Conservation (phyloP, 2,797 vertebrate genomes). For the Ctenochaetus hawaiiensis region DNA sequence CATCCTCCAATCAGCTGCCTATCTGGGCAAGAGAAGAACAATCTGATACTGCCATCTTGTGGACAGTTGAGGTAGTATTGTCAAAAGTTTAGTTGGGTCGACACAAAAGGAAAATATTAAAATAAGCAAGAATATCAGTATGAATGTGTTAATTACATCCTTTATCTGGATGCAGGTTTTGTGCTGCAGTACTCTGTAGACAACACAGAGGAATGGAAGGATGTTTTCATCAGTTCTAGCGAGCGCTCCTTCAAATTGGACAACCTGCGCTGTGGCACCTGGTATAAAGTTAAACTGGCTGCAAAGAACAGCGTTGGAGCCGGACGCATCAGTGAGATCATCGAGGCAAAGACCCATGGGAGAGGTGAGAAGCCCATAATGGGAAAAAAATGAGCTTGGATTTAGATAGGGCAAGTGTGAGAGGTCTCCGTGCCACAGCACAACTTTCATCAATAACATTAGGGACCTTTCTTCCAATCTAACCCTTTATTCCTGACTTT, state of each 20-base stretch:
- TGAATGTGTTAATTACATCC: neutral
- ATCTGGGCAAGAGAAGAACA: neutral
- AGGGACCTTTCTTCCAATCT: neutral
- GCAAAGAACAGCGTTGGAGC: conserved; percentile 99
- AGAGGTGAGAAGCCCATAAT: conserved; percentile 84
- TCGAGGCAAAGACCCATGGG: conserved; percentile 97
- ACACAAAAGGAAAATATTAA: neutral
- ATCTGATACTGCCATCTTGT: conserved; percentile 70
- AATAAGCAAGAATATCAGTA: neutral
- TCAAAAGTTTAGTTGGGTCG: neutral
- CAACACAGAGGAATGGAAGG: conserved; percentile 99
- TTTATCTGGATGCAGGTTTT: conserved; percentile 85
- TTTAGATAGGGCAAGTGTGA: neutral
- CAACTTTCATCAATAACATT: neutral
- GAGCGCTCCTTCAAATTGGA: conserved; percentile 97
- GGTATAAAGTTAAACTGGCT: conserved; percentile 99
- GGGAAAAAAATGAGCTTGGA: neutral
- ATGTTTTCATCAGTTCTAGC: conserved; percentile 95
- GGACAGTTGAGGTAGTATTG: conserved; percentile 31
- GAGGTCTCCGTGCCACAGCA: neutral
- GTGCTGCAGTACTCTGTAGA: conserved; percentile 98
- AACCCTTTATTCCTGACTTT: neutral
- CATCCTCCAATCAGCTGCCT: conserved; percentile 38
- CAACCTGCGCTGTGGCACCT: conserved; percentile 96
- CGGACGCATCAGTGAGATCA: conserved; percentile 98